Evolutionary conservation across 2,888 invertebrate genomes (phyloP).

Genomic region (Lochmaea capreae): DNA sequence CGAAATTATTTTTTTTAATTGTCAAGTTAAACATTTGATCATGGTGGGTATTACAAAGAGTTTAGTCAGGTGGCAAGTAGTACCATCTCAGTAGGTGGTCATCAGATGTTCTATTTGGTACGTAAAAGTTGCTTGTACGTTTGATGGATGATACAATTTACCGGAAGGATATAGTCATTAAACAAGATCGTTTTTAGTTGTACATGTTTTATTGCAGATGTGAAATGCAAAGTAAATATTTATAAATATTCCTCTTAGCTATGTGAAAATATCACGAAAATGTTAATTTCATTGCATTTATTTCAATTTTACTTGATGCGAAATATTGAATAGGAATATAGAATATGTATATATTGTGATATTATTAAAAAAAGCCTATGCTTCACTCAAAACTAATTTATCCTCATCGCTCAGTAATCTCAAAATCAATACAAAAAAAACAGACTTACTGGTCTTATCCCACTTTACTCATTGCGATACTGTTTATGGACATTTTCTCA

Average conservation of each 20-base stretch:
- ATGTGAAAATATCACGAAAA: neutral
- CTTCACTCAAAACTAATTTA: too few species aligned
- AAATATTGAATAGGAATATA: neutral
- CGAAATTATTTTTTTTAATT: constrained; percentile 37
- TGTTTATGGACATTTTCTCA: too few species aligned
- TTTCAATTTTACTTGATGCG: neutral
- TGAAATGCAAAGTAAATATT: neutral
- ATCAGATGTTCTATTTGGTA: constrained; percentile 23
- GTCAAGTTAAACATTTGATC: constrained; percentile 27
- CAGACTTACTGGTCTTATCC: too few species aligned
- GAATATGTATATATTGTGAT: neutral
- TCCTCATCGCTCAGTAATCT: too few species aligned
- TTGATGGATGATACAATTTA: constrained; percentile 23
- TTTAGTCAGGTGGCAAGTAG: constrained; percentile 34
- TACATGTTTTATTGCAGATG: neutral
- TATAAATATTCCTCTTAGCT: neutral
- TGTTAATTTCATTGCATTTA: neutral
- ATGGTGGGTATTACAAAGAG: constrained; percentile 15
- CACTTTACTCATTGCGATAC: too few species aligned
- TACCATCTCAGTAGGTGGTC: constrained; percentile 33
- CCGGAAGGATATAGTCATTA: constrained; percentile 2
- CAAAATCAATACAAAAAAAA: too few species aligned
- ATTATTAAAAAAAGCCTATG: too few species aligned
- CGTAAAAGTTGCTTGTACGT: constrained; percentile 9
- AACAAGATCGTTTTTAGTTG: neutral